Conservation (phyloP, 2,797 vertebrate genomes). For the Lepus townsendii region DNA sequence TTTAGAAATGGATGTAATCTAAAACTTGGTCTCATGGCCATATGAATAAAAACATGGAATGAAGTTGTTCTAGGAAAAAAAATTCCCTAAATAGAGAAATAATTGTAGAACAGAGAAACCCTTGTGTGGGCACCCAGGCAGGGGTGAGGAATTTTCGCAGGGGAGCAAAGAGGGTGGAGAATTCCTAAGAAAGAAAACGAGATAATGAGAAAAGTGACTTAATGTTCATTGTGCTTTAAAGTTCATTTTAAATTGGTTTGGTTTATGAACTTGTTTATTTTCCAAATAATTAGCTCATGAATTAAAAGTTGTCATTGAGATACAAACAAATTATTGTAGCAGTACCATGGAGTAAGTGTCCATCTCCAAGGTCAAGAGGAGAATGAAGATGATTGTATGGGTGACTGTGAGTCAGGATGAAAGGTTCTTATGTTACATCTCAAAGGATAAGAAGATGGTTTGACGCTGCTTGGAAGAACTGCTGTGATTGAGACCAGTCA, state of each 20-base stretch:
- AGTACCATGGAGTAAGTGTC: not conserved
- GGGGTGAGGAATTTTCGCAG: not conserved
- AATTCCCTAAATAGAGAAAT: not conserved
- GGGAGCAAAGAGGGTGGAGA: not conserved
- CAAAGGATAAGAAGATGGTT: slow-evolving; percentile 4
- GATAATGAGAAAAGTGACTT: not conserved
- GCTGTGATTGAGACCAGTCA: not conserved
- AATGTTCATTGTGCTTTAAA: slow-evolving; percentile 23
- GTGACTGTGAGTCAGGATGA: not conserved
- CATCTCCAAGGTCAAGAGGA: not conserved
- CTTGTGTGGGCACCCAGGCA: not conserved
- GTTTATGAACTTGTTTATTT: slow-evolving; percentile 36
- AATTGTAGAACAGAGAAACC: not conserved
- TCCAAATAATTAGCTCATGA: slow-evolving; percentile 54
- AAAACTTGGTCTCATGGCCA: not conserved
- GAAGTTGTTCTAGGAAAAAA: not conserved
- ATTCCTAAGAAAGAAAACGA: slow-evolving; percentile 33
- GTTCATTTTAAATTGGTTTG: slow-evolving; percentile 37
- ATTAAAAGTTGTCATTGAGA: slow-evolving; percentile 53
- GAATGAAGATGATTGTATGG: not conserved
- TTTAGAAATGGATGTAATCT: slow-evolving; percentile 22
- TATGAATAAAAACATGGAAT: slow-evolving; percentile 44
- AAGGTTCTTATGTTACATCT: not conserved
- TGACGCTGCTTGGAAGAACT: not conserved
- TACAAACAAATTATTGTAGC: not conserved